Evolutionary conservation across 2,888 invertebrate genomes (phyloP), one percentile per base, ranked within the genome.

Genomic region (Empis livida): DNA sequence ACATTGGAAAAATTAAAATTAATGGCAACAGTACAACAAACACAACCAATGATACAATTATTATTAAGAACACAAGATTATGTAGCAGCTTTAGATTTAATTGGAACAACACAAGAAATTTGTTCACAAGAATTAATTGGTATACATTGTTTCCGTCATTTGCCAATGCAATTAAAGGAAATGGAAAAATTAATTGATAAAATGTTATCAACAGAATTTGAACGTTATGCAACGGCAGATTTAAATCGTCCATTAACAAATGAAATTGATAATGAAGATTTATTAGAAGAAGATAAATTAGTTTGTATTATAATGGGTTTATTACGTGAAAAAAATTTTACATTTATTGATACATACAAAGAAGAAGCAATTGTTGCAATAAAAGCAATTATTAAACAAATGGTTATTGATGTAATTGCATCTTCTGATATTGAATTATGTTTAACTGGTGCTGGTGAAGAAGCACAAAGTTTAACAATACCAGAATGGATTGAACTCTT

Each of bases 1-100:
- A 76, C 84, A 3, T 72, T 82, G 60, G 82, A 86, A 56, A 79
- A 85, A 58, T 70, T 96, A 42, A 90, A 90, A 62, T 71, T 95
- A 49, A 95, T 97, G 84, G 82, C 87, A 9, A 94, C 93, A 5
- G 93, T 97, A 10, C 86, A 95, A 66, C 96, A 99, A 73, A 96
- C 97, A 15, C 99, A 99, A 66, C 91, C 95, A 2, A 96, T 93
- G 69, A 86, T 99, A 59, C 99, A 99, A 66, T 75, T 94, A 47
- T 73, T 97, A 43, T 73, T 99, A 41, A 91, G 94, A 51, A 92
- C 92, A 10, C 92, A 91, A 52, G 97, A 99, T 70, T 99, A 94
- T 75, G 94, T 95, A 35, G 95, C 92, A 38, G 97, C 97, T 1
- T 73, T 99, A 51, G 97, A 99, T 71, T 77, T 99, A 51, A 99